These are phyloP conservation scores for Malaclemys terrapin DNA, from an alignment of 2,113 vertebrate genomes.

Conservation along the genomic window DNA sequence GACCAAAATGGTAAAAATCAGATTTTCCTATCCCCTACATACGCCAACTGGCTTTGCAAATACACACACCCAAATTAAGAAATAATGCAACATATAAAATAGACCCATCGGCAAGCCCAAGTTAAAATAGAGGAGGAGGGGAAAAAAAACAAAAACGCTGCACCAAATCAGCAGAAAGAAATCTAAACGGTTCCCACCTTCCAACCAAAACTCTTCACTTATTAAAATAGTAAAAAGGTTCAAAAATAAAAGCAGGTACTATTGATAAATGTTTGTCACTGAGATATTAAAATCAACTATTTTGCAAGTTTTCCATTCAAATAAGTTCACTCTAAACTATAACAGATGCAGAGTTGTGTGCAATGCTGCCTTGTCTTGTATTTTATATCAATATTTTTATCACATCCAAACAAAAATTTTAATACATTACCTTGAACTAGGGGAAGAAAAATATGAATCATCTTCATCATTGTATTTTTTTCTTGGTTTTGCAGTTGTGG, in stretches of 20 bases:
- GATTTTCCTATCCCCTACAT: background rate
- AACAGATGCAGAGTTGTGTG: background rate
- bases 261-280: background rate
- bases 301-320: background rate
- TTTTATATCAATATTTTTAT: background rate
- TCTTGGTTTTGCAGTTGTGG: conserved; percentile 73
- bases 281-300: background rate
- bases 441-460: conserved; percentile 80
- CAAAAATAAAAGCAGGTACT: background rate
- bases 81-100: background rate
- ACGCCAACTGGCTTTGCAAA: background rate
- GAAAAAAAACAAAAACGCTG: background rate
- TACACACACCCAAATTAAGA: background rate
- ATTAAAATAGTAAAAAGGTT: background rate
- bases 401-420: background rate
- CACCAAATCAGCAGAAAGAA: background rate
- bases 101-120: background rate
- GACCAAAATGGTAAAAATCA: background rate
- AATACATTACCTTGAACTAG: conserved; percentile 76
- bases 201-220: background rate
- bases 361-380: background rate
- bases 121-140: background rate
- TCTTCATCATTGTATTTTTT: conserved; percentile 84
- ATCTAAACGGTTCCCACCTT: background rate
- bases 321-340: background rate